phyloP scores from a whole-genome alignment of 53 echinoderm and acorn worm genomes.

The Antedon mediterranea region DNA sequence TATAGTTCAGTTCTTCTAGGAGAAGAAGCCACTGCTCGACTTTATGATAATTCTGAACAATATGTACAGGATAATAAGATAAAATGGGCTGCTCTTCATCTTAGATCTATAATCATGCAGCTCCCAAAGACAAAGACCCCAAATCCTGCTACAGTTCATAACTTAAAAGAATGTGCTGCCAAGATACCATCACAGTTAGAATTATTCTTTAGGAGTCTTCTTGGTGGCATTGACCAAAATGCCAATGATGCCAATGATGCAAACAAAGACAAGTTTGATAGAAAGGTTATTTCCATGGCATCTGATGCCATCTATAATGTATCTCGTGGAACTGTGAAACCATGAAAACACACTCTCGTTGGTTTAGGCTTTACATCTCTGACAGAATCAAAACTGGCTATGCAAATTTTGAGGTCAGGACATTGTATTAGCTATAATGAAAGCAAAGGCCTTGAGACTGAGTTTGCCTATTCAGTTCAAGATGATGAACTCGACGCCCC shows the following conservation, averaged over 20 bases:
- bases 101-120: constrained; percentile 29
- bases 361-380: constrained; percentile 43
- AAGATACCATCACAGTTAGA: constrained; percentile 29
- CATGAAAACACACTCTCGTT: constrained; percentile 46
- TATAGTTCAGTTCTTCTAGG: constrained; percentile 15
- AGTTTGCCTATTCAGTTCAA: constrained; percentile 37
- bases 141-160: constrained; percentile 28
- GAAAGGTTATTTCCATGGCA: constrained; percentile 42
- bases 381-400: constrained; percentile 35
- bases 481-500: constrained; percentile 11
- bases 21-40: constrained; percentile 17
- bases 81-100: constrained; percentile 38
- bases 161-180: constrained; percentile 36
- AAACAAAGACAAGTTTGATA: constrained; percentile 22
- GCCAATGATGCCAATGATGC: neutral
- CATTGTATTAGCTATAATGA: constrained; percentile 35
- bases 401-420: constrained; percentile 36
- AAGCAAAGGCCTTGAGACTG: constrained; percentile 35
- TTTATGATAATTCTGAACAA: constrained; percentile 12
- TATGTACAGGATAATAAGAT: constrained; percentile 21
- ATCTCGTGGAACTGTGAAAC: constrained; percentile 33
- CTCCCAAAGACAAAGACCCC: constrained; percentile 32
- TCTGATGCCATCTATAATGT: constrained; percentile 48
- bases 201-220: constrained; percentile 31
- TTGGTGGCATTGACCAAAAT: constrained; percentile 7